Evolutionary conservation across 2,113 vertebrate genomes (phyloP).

Genomic region (Xerus inauris): DNA sequence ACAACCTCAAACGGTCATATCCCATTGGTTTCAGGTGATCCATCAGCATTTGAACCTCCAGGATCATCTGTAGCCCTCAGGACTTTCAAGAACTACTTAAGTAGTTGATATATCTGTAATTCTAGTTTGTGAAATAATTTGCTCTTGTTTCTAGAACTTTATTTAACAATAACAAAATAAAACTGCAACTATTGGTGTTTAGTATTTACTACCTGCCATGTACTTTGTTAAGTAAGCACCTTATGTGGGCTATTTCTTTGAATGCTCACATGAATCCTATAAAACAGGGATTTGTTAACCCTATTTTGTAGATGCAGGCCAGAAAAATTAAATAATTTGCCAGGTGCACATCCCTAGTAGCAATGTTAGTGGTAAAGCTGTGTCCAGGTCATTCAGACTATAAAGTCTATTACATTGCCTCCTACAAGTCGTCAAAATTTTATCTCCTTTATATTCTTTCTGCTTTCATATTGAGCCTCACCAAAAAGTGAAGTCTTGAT

Average conservation of each 20-base stretch:
- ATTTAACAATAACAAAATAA: conserved; percentile 10
- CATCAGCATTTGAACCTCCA: not conserved
- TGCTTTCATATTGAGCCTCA: not conserved
- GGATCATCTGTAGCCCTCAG: not conserved
- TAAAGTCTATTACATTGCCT: not conserved
- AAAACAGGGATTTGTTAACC: not conserved
- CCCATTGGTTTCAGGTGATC: not conserved
- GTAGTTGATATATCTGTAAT: not conserved
- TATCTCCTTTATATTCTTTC: not conserved
- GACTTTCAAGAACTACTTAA: not conserved
- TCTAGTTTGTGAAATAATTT: conserved; percentile 5
- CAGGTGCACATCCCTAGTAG: not conserved
- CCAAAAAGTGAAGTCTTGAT: not conserved
- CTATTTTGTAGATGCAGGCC: not conserved
- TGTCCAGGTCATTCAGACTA: not conserved
- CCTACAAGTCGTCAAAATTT: not conserved
- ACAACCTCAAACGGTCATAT: not conserved
- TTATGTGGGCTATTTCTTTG: not conserved
- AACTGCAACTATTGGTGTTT: not conserved
- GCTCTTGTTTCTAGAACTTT: not conserved
- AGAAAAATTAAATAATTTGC: not conserved
- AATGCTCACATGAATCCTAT: not conserved
- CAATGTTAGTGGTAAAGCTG: not conserved
- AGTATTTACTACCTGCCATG: not conserved
- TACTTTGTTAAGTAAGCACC: not conserved